phyloP scores from a whole-genome alignment of 1,140 invertebrate genomes.

The Drosophila watanabei region DNA sequence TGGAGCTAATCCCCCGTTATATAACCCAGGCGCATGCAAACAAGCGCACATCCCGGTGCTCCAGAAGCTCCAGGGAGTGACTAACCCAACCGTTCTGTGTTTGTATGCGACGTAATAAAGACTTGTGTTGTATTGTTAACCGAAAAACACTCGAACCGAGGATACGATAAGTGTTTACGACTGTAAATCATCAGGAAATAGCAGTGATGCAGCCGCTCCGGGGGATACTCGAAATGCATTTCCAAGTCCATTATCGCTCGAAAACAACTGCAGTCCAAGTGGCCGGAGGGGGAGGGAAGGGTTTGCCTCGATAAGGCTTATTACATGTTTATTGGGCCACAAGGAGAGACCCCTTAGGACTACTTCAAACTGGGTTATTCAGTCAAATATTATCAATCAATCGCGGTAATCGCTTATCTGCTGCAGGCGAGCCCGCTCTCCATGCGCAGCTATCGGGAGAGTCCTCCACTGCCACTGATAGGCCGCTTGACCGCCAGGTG shows the following conservation, averaged over 20 bases:
- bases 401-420: slow-evolving; percentile 30
- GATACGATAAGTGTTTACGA: slow-evolving; percentile 42
- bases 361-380: slow-evolving; percentile 30
- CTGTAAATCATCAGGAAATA: slow-evolving; percentile 41
- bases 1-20: slow-evolving; percentile 48
- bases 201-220: slow-evolving; percentile 13
- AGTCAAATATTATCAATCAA: slow-evolving; percentile 18
- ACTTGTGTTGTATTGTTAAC: slow-evolving; percentile 21
- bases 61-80: slow-evolving; percentile 11
- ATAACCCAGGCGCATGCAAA: slow-evolving; percentile 41
- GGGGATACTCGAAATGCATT: slow-evolving; percentile 38
- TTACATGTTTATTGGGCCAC: slow-evolving; percentile 30
- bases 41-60: slow-evolving; percentile 2
- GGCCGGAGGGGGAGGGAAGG: neutral
- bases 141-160: slow-evolving; percentile 29
- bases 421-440: slow-evolving; percentile 12
- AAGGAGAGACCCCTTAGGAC: slow-evolving; percentile 4
- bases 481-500: slow-evolving; percentile 44
- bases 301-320: slow-evolving; percentile 25
- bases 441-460: slow-evolving; percentile 10
- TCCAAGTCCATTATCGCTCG: slow-evolving; percentile 22
- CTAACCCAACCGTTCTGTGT: slow-evolving; percentile 37
- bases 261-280: slow-evolving; percentile 28
- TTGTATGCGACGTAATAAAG: slow-evolving; percentile 41
- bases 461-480: slow-evolving; percentile 23